Base-by-base conservation (phyloP, 1,140 invertebrate genomes). In the Aricia agestis region DNA sequence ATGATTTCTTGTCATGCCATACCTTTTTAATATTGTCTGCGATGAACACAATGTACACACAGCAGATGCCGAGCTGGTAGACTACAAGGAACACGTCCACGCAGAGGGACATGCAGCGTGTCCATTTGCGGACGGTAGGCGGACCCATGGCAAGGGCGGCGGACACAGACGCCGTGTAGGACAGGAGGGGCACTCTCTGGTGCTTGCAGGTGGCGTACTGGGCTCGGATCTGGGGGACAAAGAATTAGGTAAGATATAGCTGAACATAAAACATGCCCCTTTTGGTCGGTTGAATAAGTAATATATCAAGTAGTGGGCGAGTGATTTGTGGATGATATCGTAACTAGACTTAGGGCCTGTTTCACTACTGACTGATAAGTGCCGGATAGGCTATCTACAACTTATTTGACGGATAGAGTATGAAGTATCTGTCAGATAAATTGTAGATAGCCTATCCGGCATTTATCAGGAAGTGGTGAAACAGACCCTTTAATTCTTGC, bases 21-120 rank as follows among this genome's bases (percentile, higher is more conserved):
- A 95, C 94, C 91, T 94, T 92, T 81, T 95, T 94, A 5, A 96
- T 92, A 80, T 94, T 97, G 36, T 94, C 93, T 1, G 96, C 94
- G 15, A 98, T 95, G 84, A 98, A 98, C 5, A 98, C 95, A 32
- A 97, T 95, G 90, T 98, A 98, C 2, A 97, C 96, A 80, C 96
- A 97, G 83, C 97, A 98, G 82, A 98, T 97, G 52, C 97, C 97
- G 71, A 98, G 93, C 86, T 98, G 97, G 74, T 97, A 97, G 58
- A 97, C 92, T n/a, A 96, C 95, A 69, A 98, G 92, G 81, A 97
- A 96, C 1, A 93, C 82, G 77, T 95, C 95, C 7, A 95, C 93
- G 57, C 94, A 86, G 17, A 91, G 79, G 25, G 93, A 92, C 63
- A 95, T 92, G 41, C 86, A 85, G 1, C 90, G 90, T 0, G 95